phyloP scores from a whole-genome alignment of 2,797 vertebrate species.

The Micrastur ruficollis region DNA sequence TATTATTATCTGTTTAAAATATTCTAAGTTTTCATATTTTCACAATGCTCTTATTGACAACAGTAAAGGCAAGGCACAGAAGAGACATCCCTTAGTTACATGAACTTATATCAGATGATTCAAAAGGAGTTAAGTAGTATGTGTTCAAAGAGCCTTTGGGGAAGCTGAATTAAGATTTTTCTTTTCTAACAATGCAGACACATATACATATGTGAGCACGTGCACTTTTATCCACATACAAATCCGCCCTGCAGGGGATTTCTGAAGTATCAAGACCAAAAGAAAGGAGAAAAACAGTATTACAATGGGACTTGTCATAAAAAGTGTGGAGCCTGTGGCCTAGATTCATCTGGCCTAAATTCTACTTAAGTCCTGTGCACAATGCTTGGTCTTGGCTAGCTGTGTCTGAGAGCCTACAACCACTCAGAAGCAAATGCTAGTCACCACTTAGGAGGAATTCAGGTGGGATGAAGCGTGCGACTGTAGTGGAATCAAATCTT shows the following conservation, averaged over 20 bases:
- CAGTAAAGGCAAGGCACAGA: not conserved
- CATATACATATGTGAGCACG: accelerated
- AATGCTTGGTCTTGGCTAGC: not conserved
- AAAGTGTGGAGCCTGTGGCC: constrained; percentile 15
- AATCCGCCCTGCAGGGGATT: not conserved
- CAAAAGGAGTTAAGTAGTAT: not conserved
- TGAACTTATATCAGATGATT: not conserved
- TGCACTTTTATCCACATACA: not conserved
- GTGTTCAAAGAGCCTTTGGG: not conserved
- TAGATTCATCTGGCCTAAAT: constrained; percentile 56
- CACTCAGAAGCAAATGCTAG: not conserved
- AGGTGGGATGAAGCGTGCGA: not conserved
- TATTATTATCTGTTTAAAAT: not conserved
- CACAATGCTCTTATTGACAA: not conserved
- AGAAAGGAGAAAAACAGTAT: not conserved
- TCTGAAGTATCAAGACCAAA: not conserved
- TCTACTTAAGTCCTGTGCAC: constrained; percentile 16
- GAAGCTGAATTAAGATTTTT: not conserved
- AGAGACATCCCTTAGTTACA: not conserved
- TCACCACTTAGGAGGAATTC: not conserved
- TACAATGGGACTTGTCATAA: constrained; percentile 17
- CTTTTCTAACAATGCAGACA: not conserved
- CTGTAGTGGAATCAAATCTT: not conserved
- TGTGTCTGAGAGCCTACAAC: constrained; percentile 8
- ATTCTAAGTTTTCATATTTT: not conserved